Conservation (phyloP, 2,113 vertebrate species). For the Hystrix cristata region DNA sequence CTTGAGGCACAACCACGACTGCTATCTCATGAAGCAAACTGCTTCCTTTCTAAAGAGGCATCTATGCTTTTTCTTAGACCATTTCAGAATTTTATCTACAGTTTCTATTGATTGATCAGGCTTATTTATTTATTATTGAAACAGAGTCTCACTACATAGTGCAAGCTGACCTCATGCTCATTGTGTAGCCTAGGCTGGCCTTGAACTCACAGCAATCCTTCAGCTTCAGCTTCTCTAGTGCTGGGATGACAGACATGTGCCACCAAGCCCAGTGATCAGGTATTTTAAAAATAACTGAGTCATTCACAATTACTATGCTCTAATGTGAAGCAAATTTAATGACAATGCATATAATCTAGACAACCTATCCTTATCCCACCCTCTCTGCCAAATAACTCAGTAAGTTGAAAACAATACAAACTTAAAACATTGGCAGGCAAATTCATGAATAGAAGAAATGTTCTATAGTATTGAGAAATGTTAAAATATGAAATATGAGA, state of each 20-base stretch:
- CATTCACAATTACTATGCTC: not conserved
- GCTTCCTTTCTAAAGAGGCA: not conserved
- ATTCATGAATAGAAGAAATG: slow-evolving; percentile 58
- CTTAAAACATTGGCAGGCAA: slow-evolving; percentile 51
- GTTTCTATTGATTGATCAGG: not conserved
- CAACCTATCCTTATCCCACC: not conserved
- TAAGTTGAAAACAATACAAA: slow-evolving; percentile 59
- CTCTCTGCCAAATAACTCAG: slow-evolving; percentile 43
- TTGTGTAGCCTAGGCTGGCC: too few species aligned
- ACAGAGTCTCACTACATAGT: too few species aligned
- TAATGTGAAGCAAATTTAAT: slow-evolving; percentile 47
- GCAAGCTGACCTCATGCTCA: too few species aligned
- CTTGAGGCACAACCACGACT: not conserved
- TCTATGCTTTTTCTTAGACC: not conserved
- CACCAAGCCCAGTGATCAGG: not conserved
- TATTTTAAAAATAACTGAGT: slow-evolving; percentile 38
- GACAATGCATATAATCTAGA: not conserved
- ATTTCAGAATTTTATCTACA: not conserved
- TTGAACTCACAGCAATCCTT: too few species aligned
- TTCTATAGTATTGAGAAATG: slow-evolving; percentile 59
- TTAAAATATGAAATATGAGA: slow-evolving; percentile 66
- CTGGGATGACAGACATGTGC: too few species aligned
- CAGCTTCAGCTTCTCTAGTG: too few species aligned
- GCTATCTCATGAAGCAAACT: not conserved
- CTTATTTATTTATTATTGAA: too few species aligned